Conservation (phyloP, 2,113 vertebrate genomes). For the Bungarus multicinctus region DNA sequence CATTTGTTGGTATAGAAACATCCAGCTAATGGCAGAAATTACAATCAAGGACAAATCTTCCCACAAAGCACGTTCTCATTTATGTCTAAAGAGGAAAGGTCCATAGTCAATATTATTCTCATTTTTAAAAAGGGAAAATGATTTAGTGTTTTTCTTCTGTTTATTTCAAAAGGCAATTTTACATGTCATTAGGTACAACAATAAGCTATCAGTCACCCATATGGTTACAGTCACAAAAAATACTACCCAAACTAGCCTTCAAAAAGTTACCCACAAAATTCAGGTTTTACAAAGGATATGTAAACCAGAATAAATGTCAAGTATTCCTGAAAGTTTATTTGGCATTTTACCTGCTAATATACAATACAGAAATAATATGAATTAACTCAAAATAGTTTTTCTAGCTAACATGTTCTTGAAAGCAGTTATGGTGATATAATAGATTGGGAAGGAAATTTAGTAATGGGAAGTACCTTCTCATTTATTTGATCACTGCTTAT, state of each 20-base stretch:
- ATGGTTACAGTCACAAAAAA: constrained; percentile 11
- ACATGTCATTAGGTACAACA: constrained; percentile 28
- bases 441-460: neutral
- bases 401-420: neutral
- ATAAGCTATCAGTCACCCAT: constrained; percentile 13
- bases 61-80: neutral
- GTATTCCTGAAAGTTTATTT: neutral
- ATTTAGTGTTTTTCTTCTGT: constrained; percentile 16
- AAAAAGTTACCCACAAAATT: constrained; percentile 5
- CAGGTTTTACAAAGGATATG: neutral
- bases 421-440: neutral
- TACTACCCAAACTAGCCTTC: neutral
- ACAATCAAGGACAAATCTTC: neutral
- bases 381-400: neutral
- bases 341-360: neutral
- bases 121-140: neutral
- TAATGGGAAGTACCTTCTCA: neutral
- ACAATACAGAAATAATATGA: neutral
- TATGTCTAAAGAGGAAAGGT: neutral
- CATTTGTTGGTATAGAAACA: neutral
- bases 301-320: neutral
- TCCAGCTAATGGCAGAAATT: neutral
- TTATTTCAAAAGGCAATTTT: constrained; percentile 30
- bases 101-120: constrained; percentile 3
- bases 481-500: neutral